A percentile compares a stretch with the other conserved stretches of the same genome.
These are phyloP conservation scores for Telenomus remus DNA, from an alignment of 1,140 invertebrate species.

Conservation along the genomic window DNA sequence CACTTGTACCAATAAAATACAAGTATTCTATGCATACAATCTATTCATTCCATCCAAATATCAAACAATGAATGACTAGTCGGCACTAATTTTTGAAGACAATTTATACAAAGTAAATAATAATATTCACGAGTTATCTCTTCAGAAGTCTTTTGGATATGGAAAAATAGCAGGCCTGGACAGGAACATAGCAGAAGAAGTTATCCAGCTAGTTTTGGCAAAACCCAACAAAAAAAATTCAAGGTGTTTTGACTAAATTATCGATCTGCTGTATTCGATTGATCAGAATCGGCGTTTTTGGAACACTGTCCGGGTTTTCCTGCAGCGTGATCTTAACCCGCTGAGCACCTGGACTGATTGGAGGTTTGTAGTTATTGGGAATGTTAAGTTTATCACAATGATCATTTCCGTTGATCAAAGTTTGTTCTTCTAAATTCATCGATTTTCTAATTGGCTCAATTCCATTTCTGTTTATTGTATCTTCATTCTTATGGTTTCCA, in stretches of 20 bases:
- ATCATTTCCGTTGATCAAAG: conserved; percentile 50
- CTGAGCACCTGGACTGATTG: conserved; percentile 69
- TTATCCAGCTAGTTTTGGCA: conserved; percentile 22
- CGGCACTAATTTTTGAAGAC: conserved; percentile 55
- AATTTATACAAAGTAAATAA: conserved; percentile 5
- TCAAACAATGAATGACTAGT: conserved; percentile 60
- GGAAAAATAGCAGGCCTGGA: conserved; percentile 37
- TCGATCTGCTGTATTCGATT: conserved; percentile 69
- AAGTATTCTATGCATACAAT: background rate
- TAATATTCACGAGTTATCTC: background rate
- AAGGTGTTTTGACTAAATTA: conserved; percentile 72
- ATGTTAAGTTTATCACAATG: conserved; percentile 24
- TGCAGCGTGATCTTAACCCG: conserved; percentile 73
- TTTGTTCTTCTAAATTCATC: conserved; percentile 53
- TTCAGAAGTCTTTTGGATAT: conserved; percentile 8
- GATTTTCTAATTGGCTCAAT: conserved; percentile 68
- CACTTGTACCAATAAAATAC: no score
- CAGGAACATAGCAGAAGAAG: conserved; percentile 52
- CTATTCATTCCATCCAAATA: conserved; percentile 31
- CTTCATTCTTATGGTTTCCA: conserved; percentile 23
- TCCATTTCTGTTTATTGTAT: conserved; percentile 47
- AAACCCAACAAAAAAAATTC: conserved; percentile 15
- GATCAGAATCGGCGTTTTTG: conserved; percentile 73
- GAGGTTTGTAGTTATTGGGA: conserved; percentile 43
- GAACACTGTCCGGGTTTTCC: conserved; percentile 73